Evolutionary conservation across 1,140 invertebrate species (phyloP).

Genomic region (Papilio machaon): DNA sequence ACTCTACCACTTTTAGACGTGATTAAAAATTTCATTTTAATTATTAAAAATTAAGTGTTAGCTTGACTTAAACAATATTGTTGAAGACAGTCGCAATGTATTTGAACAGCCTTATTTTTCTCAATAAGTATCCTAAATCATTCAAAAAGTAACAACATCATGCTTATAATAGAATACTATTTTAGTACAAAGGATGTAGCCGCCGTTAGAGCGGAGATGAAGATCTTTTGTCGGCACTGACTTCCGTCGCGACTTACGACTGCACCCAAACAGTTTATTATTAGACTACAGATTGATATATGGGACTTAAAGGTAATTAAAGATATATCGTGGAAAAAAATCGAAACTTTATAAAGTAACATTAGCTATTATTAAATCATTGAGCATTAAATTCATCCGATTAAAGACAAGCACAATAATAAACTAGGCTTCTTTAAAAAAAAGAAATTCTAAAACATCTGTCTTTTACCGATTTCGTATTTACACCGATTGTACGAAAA

Average conservation of each 20-base stretch:
- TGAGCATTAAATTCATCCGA: too few relatives aligned
- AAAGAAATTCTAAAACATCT: background rate
- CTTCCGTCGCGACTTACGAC: conserved; percentile 13
- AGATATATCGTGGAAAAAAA: background rate
- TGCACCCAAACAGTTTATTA: conserved; percentile 20
- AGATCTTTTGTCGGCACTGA: conserved; percentile 18
- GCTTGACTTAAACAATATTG: too few relatives aligned
- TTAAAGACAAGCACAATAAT: background rate
- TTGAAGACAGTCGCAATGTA: too few relatives aligned
- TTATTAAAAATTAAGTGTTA: too few relatives aligned
- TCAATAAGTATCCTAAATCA: background rate
- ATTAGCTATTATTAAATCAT: too few relatives aligned
- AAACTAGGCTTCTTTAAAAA: background rate
- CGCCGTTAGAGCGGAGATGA: conserved; percentile 14
- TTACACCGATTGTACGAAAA: background rate
- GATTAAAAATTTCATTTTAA: too few relatives aligned
- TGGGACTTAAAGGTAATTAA: background rate
- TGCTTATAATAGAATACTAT: background rate
- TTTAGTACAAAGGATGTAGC: conserved; percentile 20
- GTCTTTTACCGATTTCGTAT: background rate
- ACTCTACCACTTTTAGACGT: too few relatives aligned
- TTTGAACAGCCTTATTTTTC: background rate
- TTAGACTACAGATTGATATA: conserved; percentile 3
- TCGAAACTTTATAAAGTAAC: too few relatives aligned
- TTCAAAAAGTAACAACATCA: background rate